phyloP scores from a whole-genome alignment of 2,113 vertebrate species.

The Erythrocercus mccallii region DNA sequence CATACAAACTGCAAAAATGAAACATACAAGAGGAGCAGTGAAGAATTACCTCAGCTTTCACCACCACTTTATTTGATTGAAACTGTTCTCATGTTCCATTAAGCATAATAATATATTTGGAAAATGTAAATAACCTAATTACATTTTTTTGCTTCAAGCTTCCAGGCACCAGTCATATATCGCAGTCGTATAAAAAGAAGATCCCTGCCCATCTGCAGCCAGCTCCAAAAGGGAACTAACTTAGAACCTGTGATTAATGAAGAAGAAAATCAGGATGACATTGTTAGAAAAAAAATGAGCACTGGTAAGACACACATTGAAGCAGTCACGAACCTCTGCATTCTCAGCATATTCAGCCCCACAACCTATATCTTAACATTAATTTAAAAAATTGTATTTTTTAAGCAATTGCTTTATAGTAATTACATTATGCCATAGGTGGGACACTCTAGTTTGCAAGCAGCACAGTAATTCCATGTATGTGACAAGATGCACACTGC shows the following conservation, averaged over 20 bases:
- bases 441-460: neutral
- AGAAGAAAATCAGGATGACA: conserved; percentile 2
- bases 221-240: conserved; percentile 97
- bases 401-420: neutral
- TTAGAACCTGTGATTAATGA: conserved; percentile 86
- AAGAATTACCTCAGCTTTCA: conserved; percentile 62
- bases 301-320: neutral
- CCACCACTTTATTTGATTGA: conserved; percentile 64
- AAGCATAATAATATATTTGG: conserved; percentile 47
- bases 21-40: conserved; percentile 18
- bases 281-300: conserved; percentile 28
- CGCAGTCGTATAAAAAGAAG: conserved; percentile 92
- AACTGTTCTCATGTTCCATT: conserved; percentile 43
- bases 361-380: neutral
- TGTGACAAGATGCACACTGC: neutral
- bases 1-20: conserved; percentile 9
- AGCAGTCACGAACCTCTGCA: neutral
- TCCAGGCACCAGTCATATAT: conserved; percentile 95
- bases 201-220: conserved; percentile 97
- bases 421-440: neutral
- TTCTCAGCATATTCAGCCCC: neutral
- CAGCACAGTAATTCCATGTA: neutral
- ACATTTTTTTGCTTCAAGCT: conserved; percentile 78
- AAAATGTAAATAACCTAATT: conserved; percentile 75
- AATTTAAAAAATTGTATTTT: neutral